Conservation (phyloP, 1,140 invertebrate genomes). For the Drosophila aff. region DNA sequence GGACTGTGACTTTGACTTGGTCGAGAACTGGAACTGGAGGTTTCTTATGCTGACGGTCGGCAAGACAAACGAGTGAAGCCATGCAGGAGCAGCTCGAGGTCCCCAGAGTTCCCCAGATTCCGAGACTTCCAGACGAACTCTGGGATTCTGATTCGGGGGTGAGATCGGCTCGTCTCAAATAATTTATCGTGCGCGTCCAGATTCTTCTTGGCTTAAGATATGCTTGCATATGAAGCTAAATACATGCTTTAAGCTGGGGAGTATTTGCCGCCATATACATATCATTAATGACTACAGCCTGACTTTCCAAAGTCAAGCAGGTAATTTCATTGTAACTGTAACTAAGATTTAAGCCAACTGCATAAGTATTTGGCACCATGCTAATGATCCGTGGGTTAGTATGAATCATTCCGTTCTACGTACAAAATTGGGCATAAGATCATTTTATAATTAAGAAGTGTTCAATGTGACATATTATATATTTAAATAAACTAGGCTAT, state of each 20-base stretch:
- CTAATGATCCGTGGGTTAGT: background rate
- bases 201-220: slow-evolving; percentile 26
- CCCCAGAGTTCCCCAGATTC: slow-evolving; percentile 42
- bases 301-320: background rate
- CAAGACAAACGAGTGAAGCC: slow-evolving; percentile 66
- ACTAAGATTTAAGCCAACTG: background rate
- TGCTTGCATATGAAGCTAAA: slow-evolving; percentile 9
- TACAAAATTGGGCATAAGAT: background rate
- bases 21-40: slow-evolving; percentile 23
- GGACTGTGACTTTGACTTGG: slow-evolving; percentile 38
- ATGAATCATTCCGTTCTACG: background rate
- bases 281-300: slow-evolving; percentile 40
- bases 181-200: slow-evolving; percentile 69
- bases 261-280: slow-evolving; percentile 38
- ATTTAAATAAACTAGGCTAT: background rate
- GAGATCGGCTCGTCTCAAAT: slow-evolving; percentile 66
- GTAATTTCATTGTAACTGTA: background rate
- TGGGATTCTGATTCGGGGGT: slow-evolving; percentile 68
- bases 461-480: background rate
- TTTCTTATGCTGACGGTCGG: slow-evolving; percentile 61
- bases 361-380: background rate
- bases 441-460: background rate
- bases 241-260: slow-evolving; percentile 27
- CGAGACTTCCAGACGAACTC: slow-evolving; percentile 34
- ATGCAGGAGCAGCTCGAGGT: slow-evolving; percentile 64